Evolutionary conservation across 2,888 invertebrate genomes (phyloP).

Genomic region (Lamellibrachia columna): DNA sequence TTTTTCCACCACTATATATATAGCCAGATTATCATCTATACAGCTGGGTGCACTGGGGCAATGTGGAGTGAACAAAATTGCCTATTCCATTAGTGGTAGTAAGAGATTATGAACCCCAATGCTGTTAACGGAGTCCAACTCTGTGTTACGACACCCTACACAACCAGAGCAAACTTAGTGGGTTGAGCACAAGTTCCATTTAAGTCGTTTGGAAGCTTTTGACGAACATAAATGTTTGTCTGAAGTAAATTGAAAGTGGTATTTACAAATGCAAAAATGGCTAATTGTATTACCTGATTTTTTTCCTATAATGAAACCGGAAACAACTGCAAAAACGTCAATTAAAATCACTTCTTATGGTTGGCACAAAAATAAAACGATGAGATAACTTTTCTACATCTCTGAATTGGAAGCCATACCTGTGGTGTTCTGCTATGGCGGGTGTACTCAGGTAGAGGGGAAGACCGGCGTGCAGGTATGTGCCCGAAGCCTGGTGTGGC

Average conservation of each 20-base stretch:
- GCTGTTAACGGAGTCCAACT: too few relatives aligned
- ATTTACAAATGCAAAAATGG: neutral
- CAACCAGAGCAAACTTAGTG: too few relatives aligned
- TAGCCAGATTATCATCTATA: too few relatives aligned
- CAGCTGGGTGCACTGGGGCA: too few relatives aligned
- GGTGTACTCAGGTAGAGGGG: conserved; percentile 25
- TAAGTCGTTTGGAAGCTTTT: too few relatives aligned
- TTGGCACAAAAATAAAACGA: neutral
- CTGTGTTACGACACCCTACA: too few relatives aligned
- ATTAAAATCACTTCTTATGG: neutral
- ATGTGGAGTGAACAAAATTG: too few relatives aligned
- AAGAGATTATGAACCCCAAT: too few relatives aligned
- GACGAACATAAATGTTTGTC: neutral
- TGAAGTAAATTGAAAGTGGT: neutral
- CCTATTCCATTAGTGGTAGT: too few relatives aligned
- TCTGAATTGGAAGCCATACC: neutral
- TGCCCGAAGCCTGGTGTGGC: neutral
- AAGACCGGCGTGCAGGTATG: conserved; percentile 21
- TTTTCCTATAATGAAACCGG: neutral
- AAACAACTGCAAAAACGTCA: too few relatives aligned
- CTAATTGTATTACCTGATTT: neutral
- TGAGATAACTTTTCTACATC: neutral
- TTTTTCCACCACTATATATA: neutral
- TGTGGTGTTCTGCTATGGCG: conserved; percentile 3
- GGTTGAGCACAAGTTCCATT: too few relatives aligned